These are phyloP conservation scores for Trypoxylon attenuatum DNA, from an alignment of 2,888 invertebrate genomes.

Conservation along the genomic window DNA sequence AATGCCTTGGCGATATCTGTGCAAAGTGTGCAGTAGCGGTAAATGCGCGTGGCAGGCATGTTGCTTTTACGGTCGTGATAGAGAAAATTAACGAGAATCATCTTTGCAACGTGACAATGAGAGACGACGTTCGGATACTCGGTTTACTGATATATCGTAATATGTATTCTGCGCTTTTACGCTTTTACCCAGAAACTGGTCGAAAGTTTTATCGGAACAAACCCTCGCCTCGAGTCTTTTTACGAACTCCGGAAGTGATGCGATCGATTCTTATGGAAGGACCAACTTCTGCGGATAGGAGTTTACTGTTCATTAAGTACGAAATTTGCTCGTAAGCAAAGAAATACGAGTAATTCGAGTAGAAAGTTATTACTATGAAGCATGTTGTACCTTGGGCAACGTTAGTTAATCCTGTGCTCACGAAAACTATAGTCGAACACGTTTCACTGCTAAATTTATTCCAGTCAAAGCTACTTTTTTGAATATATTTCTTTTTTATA, in stretches of 20 bases:
- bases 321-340: background rate
- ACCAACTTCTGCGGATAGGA: background rate
- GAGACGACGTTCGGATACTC: conserved; percentile 36
- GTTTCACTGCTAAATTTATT: too few species aligned
- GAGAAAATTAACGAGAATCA: conserved; percentile 10
- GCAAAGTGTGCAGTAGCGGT: conserved; percentile 13
- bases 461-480: too few species aligned
- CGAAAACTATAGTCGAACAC: too few species aligned
- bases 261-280: conserved; percentile 36
- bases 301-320: background rate
- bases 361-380: too few species aligned
- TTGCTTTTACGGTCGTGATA: conserved; percentile 23
- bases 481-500: too few species aligned
- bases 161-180: conserved; percentile 35
- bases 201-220: conserved; percentile 16
- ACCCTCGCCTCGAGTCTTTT: conserved; percentile 21
- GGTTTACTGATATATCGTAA: conserved; percentile 26
- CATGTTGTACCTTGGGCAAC: too few species aligned
- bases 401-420: too few species aligned
- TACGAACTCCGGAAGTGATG: conserved; percentile 20
- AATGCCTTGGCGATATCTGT: conserved; percentile 14
- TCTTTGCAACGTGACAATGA: conserved; percentile 29
- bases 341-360: background rate
- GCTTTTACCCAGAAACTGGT: conserved; percentile 14
- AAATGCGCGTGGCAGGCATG: background rate